A percentile compares a stretch with the other conserved stretches of the same genome.
Conservation (phyloP, 2,888 invertebrate genomes). For the Bruchidius siliquastri region DNA sequence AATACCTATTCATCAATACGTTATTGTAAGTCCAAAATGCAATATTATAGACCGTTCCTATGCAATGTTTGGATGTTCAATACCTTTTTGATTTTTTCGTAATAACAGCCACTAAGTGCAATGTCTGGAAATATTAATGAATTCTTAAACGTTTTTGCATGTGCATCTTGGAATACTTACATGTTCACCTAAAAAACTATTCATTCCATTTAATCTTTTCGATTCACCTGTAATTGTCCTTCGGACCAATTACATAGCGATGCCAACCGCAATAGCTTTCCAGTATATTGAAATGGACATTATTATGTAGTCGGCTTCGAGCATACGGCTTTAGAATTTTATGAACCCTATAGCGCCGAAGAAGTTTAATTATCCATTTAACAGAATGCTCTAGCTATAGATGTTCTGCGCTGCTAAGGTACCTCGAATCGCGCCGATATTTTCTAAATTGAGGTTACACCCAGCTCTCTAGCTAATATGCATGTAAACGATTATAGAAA, state of each 20-base stretch:
- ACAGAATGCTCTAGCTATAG: neutral
- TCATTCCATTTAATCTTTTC: no score
- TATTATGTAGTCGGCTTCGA: neutral
- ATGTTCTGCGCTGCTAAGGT: neutral
- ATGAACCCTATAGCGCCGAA: neutral
- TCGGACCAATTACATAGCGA: neutral
- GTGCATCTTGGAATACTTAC: no score
- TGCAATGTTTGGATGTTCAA: no score
- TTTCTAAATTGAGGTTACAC: slow-evolving; percentile 17
- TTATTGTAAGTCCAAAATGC: no score
- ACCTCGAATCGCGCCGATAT: slow-evolving; percentile 14
- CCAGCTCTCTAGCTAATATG: slow-evolving; percentile 1
- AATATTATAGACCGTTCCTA: no score
- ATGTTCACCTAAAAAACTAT: no score
- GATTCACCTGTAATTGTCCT: neutral
- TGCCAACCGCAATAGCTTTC: neutral
- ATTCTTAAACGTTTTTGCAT: no score
- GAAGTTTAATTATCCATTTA: neutral
- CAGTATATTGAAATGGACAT: neutral
- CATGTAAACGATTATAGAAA: neutral
- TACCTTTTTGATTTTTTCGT: no score
- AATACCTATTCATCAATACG: no score
- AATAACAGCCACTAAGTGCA: no score
- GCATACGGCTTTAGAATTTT: neutral
- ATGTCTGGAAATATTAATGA: no score